Base-by-base conservation (phyloP, 2,797 vertebrate genomes). In the Mormyrus hasselquistii region DNA sequence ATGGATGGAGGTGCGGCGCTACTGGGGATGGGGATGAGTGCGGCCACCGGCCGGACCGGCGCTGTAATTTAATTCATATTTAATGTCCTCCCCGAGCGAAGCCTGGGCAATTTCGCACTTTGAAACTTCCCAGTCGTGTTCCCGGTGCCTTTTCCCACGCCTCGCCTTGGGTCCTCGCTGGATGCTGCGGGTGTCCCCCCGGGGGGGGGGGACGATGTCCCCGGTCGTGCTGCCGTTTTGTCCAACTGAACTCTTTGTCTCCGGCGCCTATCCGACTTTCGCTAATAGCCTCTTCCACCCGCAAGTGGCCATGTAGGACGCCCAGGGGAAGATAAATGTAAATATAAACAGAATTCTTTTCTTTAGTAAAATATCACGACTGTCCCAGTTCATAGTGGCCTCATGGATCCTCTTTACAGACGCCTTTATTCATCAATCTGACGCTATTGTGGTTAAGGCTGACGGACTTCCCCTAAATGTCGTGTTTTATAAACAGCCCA, bases 181-280 rank as follows among this genome's bases (percentile, higher is more conserved):
- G 73, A 82, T 82, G 73, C 65, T 79, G 73, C 73, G 16, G 38
- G 41, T 47, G 76, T 82, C 19, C 41, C 41, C 41, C 16, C 19
- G 16, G 25, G 41, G 73, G 4, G 4, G 29, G 73, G 73, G 14
- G 69, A 8, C 19, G 1, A 8, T n/a, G 73, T 79, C 73, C 9
- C 38, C 73, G 38, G 73, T 12, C 73, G 73, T 41, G 73, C 34
- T 19, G 73, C 73, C 73, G 5, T 44, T n/a, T 19, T 19, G 34
- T 44, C 76, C 76, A 19, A 41, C 76, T 19, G 76, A 44, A 82
- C 76, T 82, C 76, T 82, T 82, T 79, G 73, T 79, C 73, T 79
- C 73, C 73, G 73, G 34, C 41, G 16, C 34, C 73, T 16, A 41
- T 44, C 2, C 7, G 29, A 79, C 73, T n/a, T 79, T 41, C 14